Conservation (phyloP, 2,888 invertebrate genomes). For the Archips crataeganus region DNA sequence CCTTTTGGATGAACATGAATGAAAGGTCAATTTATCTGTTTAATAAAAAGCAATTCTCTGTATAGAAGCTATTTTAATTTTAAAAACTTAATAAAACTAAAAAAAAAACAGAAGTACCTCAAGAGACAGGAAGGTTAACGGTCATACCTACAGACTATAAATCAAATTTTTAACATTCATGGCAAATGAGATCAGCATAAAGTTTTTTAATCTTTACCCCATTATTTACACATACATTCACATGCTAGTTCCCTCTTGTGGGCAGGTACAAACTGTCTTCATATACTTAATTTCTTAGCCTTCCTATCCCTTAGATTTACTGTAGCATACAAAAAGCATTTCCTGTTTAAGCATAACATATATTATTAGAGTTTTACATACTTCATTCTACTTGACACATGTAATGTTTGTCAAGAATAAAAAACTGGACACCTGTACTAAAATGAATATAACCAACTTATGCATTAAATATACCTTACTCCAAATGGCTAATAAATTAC, state of each 20-base stretch:
- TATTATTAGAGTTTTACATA: conserved; percentile 26
- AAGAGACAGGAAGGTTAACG: conserved; percentile 38
- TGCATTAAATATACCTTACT: conserved; percentile 54
- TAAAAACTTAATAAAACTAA: conserved; percentile 15
- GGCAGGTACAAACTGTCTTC: conserved; percentile 5
- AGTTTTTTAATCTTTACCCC: conserved; percentile 12
- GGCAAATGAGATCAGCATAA: conserved; percentile 36
- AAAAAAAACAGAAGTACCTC: conserved; percentile 4
- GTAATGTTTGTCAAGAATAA: conserved; percentile 53
- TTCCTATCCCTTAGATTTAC: conserved; percentile 31
- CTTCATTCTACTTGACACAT: conserved; percentile 53
- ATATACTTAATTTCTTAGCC: conserved; percentile 7
- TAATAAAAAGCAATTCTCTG: conserved; percentile 21
- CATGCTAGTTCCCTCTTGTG: conserved; percentile 15
- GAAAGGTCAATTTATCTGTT: not conserved
- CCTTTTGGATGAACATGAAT: not conserved
- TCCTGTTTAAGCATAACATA: conserved; percentile 30
- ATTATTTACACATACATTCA: conserved; percentile 19
- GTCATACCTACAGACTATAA: conserved; percentile 14
- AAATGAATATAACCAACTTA: conserved; percentile 55
- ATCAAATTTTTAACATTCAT: conserved; percentile 25
- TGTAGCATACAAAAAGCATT: conserved; percentile 9
- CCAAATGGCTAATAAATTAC: conserved; percentile 55
- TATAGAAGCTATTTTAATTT: conserved; percentile 28
- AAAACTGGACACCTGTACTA: conserved; percentile 40